Percentiles rank a stretch among this genome's conserved stretches.
Evolutionary conservation across 2,797 vertebrate genomes (phyloP).

Genomic region (Esox masquinongy): DNA sequence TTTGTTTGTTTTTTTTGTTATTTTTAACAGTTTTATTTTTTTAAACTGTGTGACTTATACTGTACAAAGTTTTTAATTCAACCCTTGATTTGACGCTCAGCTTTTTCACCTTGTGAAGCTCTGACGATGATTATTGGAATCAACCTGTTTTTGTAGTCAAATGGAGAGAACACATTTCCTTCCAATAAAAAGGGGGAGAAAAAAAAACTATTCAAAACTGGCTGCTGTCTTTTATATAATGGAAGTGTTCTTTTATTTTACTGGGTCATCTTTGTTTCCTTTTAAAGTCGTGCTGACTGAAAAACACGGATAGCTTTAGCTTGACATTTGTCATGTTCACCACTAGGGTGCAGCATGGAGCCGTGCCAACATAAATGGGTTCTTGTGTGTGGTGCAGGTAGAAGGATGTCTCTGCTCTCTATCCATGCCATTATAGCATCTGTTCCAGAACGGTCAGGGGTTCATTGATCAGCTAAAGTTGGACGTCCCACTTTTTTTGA

Average conservation of each 20-base stretch:
- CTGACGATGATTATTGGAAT: slow-evolving; percentile 61
- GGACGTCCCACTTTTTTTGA: too few relatives aligned
- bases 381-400: not conserved
- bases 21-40: slow-evolving; percentile 79
- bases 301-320: not conserved
- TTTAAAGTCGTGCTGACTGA: not conserved
- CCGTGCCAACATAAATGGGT: not conserved
- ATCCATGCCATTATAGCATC: not conserved
- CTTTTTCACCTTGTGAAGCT: slow-evolving; percentile 73
- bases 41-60: slow-evolving; percentile 76
- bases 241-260: not conserved
- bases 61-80: slow-evolving; percentile 83
- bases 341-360: slow-evolving; percentile 43
- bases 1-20: slow-evolving; percentile 49
- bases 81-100: slow-evolving; percentile 64
- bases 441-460: not conserved
- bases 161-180: slow-evolving; percentile 70
- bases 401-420: not conserved
- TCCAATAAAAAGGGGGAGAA: slow-evolving; percentile 75
- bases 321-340: not conserved
- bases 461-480: too few relatives aligned
- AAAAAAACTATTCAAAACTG: slow-evolving; percentile 24
- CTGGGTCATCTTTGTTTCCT: not conserved
- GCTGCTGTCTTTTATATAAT: slow-evolving; percentile 21
- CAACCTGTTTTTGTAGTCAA: slow-evolving; percentile 71